These are phyloP conservation scores for Dicaeum eximium DNA, from an alignment of 2,113 vertebrate genomes.

Conservation along the genomic window DNA sequence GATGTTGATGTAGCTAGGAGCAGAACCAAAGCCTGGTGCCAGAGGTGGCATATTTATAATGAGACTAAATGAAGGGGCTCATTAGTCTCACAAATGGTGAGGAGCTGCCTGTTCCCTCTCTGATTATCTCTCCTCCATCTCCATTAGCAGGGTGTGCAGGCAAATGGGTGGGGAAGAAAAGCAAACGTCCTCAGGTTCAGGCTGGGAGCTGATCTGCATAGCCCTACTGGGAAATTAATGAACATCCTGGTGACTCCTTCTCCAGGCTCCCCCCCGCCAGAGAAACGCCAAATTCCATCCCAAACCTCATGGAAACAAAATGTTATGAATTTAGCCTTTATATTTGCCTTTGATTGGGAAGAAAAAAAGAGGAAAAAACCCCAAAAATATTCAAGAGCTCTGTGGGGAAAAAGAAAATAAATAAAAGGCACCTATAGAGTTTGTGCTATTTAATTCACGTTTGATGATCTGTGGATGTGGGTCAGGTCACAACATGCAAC, in stretches of 20 bases:
- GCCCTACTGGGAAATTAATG: slow-evolving; percentile 61
- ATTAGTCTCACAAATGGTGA: slow-evolving; percentile 61
- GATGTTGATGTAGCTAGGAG: slow-evolving; percentile 60
- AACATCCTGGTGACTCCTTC: not conserved
- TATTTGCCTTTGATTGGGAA: not conserved
- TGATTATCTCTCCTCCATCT: slow-evolving; percentile 46
- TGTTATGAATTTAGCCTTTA: not conserved
- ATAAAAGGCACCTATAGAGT: not conserved
- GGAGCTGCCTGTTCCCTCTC: slow-evolving; percentile 53
- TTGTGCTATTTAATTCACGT: slow-evolving; percentile 24
- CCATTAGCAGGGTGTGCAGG: not conserved
- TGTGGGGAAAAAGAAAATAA: not conserved
- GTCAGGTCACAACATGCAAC: slow-evolving; percentile 15
- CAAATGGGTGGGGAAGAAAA: not conserved
- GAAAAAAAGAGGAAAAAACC: no score
- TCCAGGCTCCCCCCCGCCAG: not conserved
- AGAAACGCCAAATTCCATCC: not conserved
- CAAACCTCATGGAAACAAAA: not conserved
- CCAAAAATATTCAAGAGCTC: not conserved
- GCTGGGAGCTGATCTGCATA: slow-evolving; percentile 53
- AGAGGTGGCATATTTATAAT: slow-evolving; percentile 65
- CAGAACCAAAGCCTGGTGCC: slow-evolving; percentile 59
- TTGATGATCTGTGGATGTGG: not conserved
- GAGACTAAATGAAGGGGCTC: slow-evolving; percentile 59
- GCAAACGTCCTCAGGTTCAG: not conserved